Evolutionary conservation across 2,113 vertebrate genomes (phyloP).

Genomic region (Hepsetus odoe): DNA sequence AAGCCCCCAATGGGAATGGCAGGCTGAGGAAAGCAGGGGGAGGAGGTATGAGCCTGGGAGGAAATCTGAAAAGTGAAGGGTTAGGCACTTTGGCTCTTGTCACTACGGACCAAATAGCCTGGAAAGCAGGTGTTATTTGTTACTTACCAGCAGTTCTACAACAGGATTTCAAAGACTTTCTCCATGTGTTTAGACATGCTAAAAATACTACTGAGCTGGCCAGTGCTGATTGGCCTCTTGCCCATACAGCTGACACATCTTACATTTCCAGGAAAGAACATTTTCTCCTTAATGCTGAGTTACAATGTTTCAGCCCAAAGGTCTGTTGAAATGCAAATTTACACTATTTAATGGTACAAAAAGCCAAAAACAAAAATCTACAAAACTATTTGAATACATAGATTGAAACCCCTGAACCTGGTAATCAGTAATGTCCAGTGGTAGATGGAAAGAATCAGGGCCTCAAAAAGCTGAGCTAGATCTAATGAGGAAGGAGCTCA

Average conservation of each 20-base stretch:
- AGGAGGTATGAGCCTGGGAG: slow-evolving; percentile 74
- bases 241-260: too few relatives aligned
- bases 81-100: slow-evolving; percentile 68
- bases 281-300: too few relatives aligned
- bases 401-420: too few relatives aligned
- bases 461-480: neutral
- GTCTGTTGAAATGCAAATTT: too few relatives aligned
- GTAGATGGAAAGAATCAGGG: neutral
- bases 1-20: slow-evolving; percentile 5
- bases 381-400: too few relatives aligned
- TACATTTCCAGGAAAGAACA: too few relatives aligned
- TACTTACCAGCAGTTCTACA: slow-evolving; percentile 76
- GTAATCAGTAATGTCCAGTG: too few relatives aligned
- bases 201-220: slow-evolving; percentile 57
- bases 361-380: too few relatives aligned
- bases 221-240: slow-evolving; percentile 35
- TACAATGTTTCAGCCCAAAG: too few relatives aligned
- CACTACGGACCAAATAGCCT: slow-evolving; percentile 79
- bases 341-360: too few relatives aligned
- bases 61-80: slow-evolving; percentile 66
- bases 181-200: slow-evolving; percentile 59
- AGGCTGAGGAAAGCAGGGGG: slow-evolving; percentile 57
- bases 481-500: slow-evolving; percentile 22
- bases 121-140: slow-evolving; percentile 83
- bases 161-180: slow-evolving; percentile 60